phyloP scores from a whole-genome alignment of 2,113 vertebrate genomes.

The Lepisosteus oculatus region DNA sequence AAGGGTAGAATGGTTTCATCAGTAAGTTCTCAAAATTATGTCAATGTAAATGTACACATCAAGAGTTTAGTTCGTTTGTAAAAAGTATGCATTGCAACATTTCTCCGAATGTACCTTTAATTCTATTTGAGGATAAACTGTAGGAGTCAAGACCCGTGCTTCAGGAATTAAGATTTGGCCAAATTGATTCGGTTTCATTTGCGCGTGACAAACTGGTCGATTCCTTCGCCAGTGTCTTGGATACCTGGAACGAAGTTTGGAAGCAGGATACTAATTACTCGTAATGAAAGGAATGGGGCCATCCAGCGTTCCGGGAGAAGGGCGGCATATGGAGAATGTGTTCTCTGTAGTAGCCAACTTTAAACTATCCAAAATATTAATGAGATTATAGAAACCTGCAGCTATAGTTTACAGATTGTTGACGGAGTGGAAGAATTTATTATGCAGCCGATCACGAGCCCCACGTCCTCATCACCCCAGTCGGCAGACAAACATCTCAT shows the following conservation, averaged over 20 bases:
- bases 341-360: slow-evolving; percentile 70
- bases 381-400: slow-evolving; percentile 82
- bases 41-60: too few relatives aligned
- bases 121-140: too few relatives aligned
- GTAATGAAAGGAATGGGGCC: slow-evolving; percentile 76
- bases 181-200: neutral
- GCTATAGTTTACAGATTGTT: slow-evolving; percentile 78
- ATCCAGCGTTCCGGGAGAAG: slow-evolving; percentile 77
- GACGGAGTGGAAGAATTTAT: slow-evolving; percentile 55
- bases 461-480: neutral
- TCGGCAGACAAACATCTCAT: neutral
- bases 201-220: slow-evolving; percentile 42
- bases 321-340: slow-evolving; percentile 86
- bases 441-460: neutral
- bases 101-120: too few relatives aligned
- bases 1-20: too few relatives aligned
- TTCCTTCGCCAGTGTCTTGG: slow-evolving; percentile 77
- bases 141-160: too few relatives aligned
- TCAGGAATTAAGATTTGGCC: neutral
- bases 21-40: too few relatives aligned
- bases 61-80: too few relatives aligned
- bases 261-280: slow-evolving; percentile 79
- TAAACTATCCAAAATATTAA: slow-evolving; percentile 83
- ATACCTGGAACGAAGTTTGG: slow-evolving; percentile 75
- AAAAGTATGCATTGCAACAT: too few relatives aligned